Base-by-base conservation (phyloP, 1,140 invertebrate species). In the Potamilus streckersoni region DNA sequence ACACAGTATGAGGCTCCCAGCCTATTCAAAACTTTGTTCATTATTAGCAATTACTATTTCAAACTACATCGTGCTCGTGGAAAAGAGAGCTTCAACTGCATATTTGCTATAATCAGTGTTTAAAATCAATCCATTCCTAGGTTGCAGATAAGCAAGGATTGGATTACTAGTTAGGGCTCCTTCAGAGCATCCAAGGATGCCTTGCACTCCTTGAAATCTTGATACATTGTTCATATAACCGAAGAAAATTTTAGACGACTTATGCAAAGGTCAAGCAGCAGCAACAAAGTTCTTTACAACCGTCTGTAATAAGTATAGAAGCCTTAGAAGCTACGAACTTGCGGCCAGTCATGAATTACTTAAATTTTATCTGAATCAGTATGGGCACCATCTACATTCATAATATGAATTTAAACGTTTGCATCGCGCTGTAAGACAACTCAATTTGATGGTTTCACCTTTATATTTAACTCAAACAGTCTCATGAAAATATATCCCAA, bases 1-100 rank as follows among this genome's bases (percentile, higher is more conserved):
- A 77, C 69, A 73, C 82, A 84, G 80, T 93, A 93, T 13, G 90
- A 89, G 74, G 83, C 76, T 82, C 93, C 90, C 19, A 89, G 79
- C 20, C 55, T 69, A 58, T 69, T 81, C 17, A 85, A 67, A 6
- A 74, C 20, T 55, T 73, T 73, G 68, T 77, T 82, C 13, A 65
- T 66, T 66, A 71, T 81, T 85, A 6, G 82, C 80, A 11, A 85
- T 79, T 0, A 80, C 71, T 15, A 65, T 20, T 64, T 82, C 82
- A n/a, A 69, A 31, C 56, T 49, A 79, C 74, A 15, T 83, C 80
- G 55, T 83, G 69, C n/a, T 63, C 73, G 27, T 88, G 86, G 3
- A 76, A 78, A 49, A 88, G 76, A 2, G 79, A 2, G 82, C 80
- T 27, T 82, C 85, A n/a, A 85, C 56, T 17, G 73, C 81, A 19